Evolutionary conservation across 2,888 invertebrate species (phyloP).

Genomic region (Gryllus longicercus): DNA sequence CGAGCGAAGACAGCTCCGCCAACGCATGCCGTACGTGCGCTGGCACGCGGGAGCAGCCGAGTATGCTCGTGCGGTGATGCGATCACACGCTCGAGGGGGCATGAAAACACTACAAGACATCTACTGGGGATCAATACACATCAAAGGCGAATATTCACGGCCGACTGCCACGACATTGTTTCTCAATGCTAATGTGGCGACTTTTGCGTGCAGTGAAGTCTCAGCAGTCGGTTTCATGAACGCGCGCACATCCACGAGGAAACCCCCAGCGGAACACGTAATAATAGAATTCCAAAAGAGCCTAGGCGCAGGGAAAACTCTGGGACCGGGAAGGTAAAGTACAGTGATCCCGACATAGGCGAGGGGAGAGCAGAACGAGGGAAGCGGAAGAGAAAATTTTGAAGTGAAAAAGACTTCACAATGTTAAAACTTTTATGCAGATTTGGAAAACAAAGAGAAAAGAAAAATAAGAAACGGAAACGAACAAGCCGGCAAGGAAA

Average conservation of each 20-base stretch:
- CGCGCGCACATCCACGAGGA: not conserved
- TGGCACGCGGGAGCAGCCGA: not conserved
- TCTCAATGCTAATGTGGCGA: constrained; percentile 27
- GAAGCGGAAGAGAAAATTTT: not conserved
- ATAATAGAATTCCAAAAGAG: constrained; percentile 17
- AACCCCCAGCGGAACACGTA: not conserved
- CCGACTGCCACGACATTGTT: constrained; percentile 27
- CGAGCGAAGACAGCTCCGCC: too few species aligned
- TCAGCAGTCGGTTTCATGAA: constrained; percentile 4
- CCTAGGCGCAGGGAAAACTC: not conserved
- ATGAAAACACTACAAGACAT: not conserved
- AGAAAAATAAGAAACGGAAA: constrained; percentile 1
- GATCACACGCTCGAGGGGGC: not conserved
- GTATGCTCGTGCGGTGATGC: not conserved
- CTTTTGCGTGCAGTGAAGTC: constrained; percentile 18
- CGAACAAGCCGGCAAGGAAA: not conserved
- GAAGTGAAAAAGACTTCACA: constrained; percentile 4
- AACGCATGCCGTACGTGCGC: too few species aligned
- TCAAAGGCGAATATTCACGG: constrained; percentile 23
- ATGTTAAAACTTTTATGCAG: constrained; percentile 1
- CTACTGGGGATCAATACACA: constrained; percentile 25
- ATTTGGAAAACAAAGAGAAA: not conserved
- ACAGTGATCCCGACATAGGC: not conserved
- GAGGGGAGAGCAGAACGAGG: not conserved
- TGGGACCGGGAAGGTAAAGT: not conserved